A percentile compares a stretch with the other conserved stretches of the same genome.
Evolutionary conservation across 2,113 vertebrate genomes (phyloP).

Genomic region (Gorsachius goisagi): DNA sequence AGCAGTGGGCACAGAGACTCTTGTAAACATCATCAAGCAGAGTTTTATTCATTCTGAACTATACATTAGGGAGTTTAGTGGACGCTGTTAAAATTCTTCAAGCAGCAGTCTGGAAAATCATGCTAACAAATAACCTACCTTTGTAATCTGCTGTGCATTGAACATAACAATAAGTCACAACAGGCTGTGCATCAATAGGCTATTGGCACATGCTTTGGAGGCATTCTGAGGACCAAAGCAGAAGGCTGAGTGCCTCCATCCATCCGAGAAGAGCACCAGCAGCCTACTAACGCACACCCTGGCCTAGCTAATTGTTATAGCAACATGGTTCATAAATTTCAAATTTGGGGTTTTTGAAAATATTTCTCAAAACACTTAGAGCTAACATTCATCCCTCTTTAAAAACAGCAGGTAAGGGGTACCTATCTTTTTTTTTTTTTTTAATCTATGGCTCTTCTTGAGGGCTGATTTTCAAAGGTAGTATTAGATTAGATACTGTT

Average conservation of each 20-base stretch:
- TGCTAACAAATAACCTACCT: conserved; percentile 48
- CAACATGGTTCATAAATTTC: background rate
- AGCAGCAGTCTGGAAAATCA: conserved; percentile 48
- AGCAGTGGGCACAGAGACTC: conserved; percentile 26
- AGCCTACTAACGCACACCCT: background rate
- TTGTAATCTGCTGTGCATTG: background rate
- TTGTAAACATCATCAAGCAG: conserved; percentile 59
- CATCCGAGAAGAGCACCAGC: background rate
- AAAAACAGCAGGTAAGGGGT: background rate
- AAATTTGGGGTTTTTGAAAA: background rate
- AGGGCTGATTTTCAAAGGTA: background rate
- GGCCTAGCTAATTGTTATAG: background rate
- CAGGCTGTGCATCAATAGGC: conserved; percentile 24
- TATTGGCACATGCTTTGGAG: background rate
- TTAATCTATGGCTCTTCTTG: background rate
- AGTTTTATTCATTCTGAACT: conserved; percentile 64
- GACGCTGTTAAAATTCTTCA: conserved; percentile 56
- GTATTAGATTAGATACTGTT: background rate
- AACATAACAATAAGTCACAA: conserved; percentile 22
- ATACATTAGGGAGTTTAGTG: conserved; percentile 36
- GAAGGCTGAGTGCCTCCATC: background rate
- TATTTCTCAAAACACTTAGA: background rate
- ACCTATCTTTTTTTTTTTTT: background rate
- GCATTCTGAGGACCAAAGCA: background rate
- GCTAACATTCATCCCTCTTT: background rate